A percentile compares a stretch with the other conserved stretches of the same genome.
phyloP scores from a whole-genome alignment of 2,113 vertebrate species.

The Vimba vimba region DNA sequence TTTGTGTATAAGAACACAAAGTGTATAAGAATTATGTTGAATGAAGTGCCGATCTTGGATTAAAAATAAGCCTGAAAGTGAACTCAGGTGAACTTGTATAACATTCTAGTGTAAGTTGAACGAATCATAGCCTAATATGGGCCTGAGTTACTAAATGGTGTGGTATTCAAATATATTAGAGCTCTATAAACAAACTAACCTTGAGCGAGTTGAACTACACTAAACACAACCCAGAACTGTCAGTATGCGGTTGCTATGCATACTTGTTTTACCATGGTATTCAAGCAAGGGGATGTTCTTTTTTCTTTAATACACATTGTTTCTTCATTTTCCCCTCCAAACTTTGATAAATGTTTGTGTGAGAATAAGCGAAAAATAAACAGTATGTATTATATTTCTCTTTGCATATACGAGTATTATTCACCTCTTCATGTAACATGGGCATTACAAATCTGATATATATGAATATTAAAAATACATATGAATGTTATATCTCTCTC shows the following conservation, averaged over 20 bases:
- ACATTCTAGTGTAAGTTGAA: neutral
- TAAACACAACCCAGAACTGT: constrained; percentile 25
- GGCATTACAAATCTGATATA: neutral
- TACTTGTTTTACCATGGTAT: constrained; percentile 57
- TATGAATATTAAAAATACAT: neutral
- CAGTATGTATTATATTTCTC: neutral
- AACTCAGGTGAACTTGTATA: neutral
- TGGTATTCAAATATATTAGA: constrained; percentile 31
- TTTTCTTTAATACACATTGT: constrained; percentile 53
- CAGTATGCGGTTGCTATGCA: constrained; percentile 52
- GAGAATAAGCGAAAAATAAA: neutral
- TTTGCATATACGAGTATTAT: neutral
- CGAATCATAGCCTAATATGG: constrained; percentile 20
- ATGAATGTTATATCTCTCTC: no score
- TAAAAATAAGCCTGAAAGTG: neutral
- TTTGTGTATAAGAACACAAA: neutral
- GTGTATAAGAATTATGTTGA: neutral
- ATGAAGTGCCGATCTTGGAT: neutral
- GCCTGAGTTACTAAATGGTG: neutral
- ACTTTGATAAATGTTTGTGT: constrained; percentile 30
- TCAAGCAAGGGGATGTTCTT: constrained; percentile 63
- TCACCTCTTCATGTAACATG: neutral
- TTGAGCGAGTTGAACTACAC: constrained; percentile 6
- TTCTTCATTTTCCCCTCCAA: constrained; percentile 49
- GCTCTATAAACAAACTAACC: constrained; percentile 29